phyloP scores from a whole-genome alignment of 2,888 invertebrate genomes.

The Lochmaea capreae region DNA sequence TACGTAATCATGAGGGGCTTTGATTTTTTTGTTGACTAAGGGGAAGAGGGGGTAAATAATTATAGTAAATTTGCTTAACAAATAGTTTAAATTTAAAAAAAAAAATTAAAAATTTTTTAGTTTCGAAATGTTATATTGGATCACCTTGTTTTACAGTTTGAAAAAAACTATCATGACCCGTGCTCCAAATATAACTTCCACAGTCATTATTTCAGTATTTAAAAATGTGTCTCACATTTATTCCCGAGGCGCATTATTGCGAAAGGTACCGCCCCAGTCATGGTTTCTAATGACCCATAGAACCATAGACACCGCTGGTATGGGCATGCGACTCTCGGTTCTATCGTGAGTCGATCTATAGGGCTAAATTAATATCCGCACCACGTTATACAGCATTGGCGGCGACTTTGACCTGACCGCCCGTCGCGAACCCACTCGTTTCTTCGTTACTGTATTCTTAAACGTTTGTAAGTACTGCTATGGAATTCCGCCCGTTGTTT shows the following conservation, averaged over 20 bases:
- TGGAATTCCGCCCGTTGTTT: neutral
- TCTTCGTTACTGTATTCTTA: conserved; percentile 16
- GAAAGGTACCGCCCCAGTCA: conserved; percentile 55
- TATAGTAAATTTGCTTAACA: too few species aligned
- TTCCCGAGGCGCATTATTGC: conserved; percentile 31
- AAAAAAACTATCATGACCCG: conserved; percentile 8
- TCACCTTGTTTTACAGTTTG: neutral
- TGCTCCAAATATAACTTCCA: conserved; percentile 8
- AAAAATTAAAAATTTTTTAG: too few species aligned
- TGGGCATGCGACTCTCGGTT: conserved; percentile 49
- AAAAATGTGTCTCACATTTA: conserved; percentile 19
- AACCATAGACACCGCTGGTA: conserved; percentile 44
- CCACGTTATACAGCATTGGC: conserved; percentile 61
- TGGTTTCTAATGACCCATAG: conserved; percentile 61
- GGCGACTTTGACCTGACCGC: conserved; percentile 61
- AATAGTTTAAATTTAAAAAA: too few species aligned
- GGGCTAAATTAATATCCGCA: conserved; percentile 61
- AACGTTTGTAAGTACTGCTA: conserved; percentile 20
- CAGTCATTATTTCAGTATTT: conserved; percentile 16
- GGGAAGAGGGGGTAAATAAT: too few species aligned
- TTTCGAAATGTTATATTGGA: too few species aligned
- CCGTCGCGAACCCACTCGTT: conserved; percentile 51
- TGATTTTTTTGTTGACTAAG: too few species aligned
- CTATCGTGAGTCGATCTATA: conserved; percentile 48
- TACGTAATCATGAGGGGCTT: too few species aligned